Conservation (phyloP, 1,140 invertebrate genomes). For the Brachionus manjavacas region DNA sequence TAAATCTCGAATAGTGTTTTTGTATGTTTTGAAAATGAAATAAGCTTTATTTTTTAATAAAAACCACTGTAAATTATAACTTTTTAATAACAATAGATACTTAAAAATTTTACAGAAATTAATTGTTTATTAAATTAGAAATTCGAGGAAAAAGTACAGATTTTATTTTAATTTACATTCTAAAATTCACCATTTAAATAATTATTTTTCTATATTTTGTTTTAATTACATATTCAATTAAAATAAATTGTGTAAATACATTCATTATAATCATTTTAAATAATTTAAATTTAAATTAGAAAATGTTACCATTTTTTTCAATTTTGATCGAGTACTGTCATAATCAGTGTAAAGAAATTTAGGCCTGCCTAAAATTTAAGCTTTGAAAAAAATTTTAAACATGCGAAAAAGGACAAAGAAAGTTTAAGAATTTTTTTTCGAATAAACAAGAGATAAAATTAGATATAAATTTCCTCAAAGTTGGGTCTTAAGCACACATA, state of each 20-base stretch:
- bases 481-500: neutral
- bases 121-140: too few species aligned
- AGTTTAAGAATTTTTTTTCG: neutral
- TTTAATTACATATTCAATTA: constrained; percentile 1
- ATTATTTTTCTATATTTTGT: neutral
- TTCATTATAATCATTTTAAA: neutral
- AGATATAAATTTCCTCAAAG: neutral
- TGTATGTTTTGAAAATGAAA: too few species aligned
- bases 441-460: neutral
- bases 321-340: neutral
- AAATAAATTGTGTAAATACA: neutral
- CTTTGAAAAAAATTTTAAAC: too few species aligned
- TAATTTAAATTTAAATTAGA: neutral
- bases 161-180: neutral
- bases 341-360: neutral
- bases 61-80: too few species aligned
- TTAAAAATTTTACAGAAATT: too few species aligned
- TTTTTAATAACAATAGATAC: too few species aligned
- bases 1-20: too few species aligned
- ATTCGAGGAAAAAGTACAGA: neutral
- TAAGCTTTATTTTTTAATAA: too few species aligned
- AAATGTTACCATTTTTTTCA: neutral
- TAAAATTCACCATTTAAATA: neutral
- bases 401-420: too few species aligned
- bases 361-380: neutral